phyloP scores from a whole-genome alignment of 2,888 invertebrate species.

The Bugulina stolonifera region DNA sequence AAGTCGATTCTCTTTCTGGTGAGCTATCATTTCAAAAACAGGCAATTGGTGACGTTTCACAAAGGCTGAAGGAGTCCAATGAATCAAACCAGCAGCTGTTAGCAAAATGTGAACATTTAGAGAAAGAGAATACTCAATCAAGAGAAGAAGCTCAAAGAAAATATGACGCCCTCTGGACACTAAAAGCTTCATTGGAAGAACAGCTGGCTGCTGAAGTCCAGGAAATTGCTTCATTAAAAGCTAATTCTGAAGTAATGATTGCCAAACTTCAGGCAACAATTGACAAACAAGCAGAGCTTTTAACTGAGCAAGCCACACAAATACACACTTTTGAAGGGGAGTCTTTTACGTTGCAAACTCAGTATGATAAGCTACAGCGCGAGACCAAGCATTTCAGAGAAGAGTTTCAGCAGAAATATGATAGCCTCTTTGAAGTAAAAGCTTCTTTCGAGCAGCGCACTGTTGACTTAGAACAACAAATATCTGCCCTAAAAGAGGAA shows the following conservation, averaged over 20 bases:
- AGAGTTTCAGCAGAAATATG: background rate
- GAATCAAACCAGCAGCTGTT: background rate
- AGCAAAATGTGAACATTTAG: background rate
- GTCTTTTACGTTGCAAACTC: no score
- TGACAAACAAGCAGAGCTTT: no score
- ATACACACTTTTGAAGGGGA: no score
- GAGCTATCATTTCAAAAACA: background rate
- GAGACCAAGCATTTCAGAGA: background rate
- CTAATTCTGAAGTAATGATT: no score
- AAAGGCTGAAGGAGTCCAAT: background rate
- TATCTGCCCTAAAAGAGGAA: background rate
- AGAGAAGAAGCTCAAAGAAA: background rate
- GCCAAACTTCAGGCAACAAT: no score
- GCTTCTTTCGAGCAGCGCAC: background rate
- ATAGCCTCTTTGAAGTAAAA: background rate
- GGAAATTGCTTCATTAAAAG: no score
- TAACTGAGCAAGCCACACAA: no score
- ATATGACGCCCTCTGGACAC: background rate
- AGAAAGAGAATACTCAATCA: background rate
- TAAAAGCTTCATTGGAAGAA: background rate
- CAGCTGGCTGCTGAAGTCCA: background rate
- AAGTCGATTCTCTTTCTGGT: background rate
- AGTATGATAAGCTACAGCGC: background rate
- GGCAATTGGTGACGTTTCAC: background rate
- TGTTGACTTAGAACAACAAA: background rate